Evolutionary conservation across 2,797 vertebrate species (phyloP).

Genomic region (Borostomias antarcticus): DNA sequence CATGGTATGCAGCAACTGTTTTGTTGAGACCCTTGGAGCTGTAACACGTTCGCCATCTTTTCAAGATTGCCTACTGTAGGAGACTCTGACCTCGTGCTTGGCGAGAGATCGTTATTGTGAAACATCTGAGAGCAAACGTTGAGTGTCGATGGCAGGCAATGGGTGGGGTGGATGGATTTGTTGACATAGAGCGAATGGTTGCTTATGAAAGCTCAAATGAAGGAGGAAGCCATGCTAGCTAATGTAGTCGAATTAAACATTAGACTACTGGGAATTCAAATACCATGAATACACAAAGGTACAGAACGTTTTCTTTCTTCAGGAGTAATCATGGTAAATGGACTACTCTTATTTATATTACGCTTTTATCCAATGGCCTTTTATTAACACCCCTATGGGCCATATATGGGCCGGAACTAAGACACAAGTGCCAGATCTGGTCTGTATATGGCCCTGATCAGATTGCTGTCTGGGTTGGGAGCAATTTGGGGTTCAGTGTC

Average conservation of each 20-base stretch:
- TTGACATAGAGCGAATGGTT: conserved; percentile 30
- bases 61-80: conserved; percentile 32
- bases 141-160: conserved; percentile 17
- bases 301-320: too few species aligned
- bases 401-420: too few species aligned
- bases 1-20: too few species aligned
- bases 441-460: too few species aligned
- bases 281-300: not conserved
- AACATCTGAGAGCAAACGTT: conserved; percentile 7
- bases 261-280: not conserved
- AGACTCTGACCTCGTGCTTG: conserved; percentile 7
- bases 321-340: too few species aligned
- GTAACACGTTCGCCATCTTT: not conserved
- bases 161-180: conserved; percentile 36
- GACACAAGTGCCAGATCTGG: too few species aligned
- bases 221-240: conserved; percentile 29
- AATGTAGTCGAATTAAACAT: not conserved
- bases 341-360: too few species aligned
- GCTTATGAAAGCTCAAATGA: conserved; percentile 38
- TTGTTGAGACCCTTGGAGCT: not conserved
- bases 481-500: too few species aligned
- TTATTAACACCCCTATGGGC: too few species aligned
- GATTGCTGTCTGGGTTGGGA: too few species aligned
- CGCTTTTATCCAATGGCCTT: too few species aligned
- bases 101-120: conserved; percentile 11